Percentiles rank a stretch among this genome's conserved stretches.
These are phyloP conservation scores for Psittacula derbiana DNA, from an alignment of 2,797 vertebrate species.

Conservation along the genomic window DNA sequence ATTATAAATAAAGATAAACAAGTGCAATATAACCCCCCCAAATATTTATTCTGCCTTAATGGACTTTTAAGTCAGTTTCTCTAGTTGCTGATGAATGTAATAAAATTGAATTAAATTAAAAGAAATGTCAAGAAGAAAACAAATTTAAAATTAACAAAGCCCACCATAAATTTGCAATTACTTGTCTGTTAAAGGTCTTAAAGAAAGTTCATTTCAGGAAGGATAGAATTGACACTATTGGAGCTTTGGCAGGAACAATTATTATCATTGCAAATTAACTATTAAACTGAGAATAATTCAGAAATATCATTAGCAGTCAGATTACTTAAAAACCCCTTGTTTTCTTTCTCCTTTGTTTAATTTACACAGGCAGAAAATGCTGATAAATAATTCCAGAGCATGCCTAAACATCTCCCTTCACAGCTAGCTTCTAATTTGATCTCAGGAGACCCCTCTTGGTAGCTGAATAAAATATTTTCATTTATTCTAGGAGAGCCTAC, in stretches of 20 bases:
- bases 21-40: constrained; percentile 41
- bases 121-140: constrained; percentile 74
- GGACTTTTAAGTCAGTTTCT: constrained; percentile 70
- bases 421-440: constrained; percentile 86
- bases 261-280: constrained; percentile 80
- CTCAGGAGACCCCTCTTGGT: constrained; percentile 77
- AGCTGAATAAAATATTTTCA: constrained; percentile 83
- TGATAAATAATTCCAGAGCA: constrained; percentile 85
- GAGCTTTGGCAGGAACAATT: constrained; percentile 65
- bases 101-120: constrained; percentile 75
- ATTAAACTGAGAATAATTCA: constrained; percentile 79
- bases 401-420: constrained; percentile 83
- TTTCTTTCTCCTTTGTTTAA: constrained; percentile 79
- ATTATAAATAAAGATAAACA: constrained; percentile 78
- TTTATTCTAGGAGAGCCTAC: constrained; percentile 76
- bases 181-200: constrained; percentile 70
- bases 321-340: constrained; percentile 76
- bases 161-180: constrained; percentile 72
- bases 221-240: constrained; percentile 46
- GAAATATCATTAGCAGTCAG: constrained; percentile 82
- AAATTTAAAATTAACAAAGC: constrained; percentile 75
- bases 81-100: constrained; percentile 68
- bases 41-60: constrained; percentile 72
- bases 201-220: constrained; percentile 68
- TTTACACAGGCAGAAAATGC: constrained; percentile 80